These are phyloP conservation scores for Pteria penguin DNA, from an alignment of 2,888 invertebrate genomes.

Conservation along the genomic window DNA sequence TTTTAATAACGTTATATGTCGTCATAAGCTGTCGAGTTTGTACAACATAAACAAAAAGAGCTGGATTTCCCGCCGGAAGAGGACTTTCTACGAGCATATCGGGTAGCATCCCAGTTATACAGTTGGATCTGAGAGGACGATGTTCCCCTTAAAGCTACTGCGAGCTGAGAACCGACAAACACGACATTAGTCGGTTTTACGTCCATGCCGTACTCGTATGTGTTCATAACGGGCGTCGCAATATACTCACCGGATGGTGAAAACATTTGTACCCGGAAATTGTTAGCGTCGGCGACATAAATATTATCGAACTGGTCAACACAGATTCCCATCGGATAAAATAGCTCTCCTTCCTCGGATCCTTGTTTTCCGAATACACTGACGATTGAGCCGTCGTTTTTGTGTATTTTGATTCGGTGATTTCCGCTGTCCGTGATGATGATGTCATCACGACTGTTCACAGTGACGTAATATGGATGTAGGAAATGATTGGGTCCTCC, in stretches of 20 bases:
- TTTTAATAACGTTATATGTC: too few relatives aligned
- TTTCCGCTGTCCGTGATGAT: constrained; percentile 68
- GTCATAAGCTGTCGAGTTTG: constrained; percentile 5
- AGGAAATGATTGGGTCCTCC: constrained; percentile 59
- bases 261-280: constrained; percentile 70
- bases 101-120: constrained; percentile 53
- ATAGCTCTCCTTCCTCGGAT: constrained; percentile 60
- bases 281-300: constrained; percentile 71
- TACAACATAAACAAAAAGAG: constrained; percentile 22
- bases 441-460: constrained; percentile 61
- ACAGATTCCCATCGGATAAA: constrained; percentile 70
- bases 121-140: constrained; percentile 58
- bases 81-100: neutral
- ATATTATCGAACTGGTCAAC: constrained; percentile 66
- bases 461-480: constrained; percentile 63
- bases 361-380: constrained; percentile 61
- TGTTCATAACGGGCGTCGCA: constrained; percentile 57
- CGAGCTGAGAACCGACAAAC: constrained; percentile 45
- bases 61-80: neutral
- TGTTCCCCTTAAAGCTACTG: constrained; percentile 61
- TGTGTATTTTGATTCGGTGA: constrained; percentile 68
- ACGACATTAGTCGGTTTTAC: constrained; percentile 64
- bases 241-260: constrained; percentile 59
- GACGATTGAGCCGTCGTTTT: constrained; percentile 60
- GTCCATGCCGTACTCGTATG: constrained; percentile 60